Evolutionary conservation across 30 jellyfish, hydroid and myxozoan species (phyloP), one percentile per base, ranked within the genome.

Genomic region (Aurelia sp.): DNA sequence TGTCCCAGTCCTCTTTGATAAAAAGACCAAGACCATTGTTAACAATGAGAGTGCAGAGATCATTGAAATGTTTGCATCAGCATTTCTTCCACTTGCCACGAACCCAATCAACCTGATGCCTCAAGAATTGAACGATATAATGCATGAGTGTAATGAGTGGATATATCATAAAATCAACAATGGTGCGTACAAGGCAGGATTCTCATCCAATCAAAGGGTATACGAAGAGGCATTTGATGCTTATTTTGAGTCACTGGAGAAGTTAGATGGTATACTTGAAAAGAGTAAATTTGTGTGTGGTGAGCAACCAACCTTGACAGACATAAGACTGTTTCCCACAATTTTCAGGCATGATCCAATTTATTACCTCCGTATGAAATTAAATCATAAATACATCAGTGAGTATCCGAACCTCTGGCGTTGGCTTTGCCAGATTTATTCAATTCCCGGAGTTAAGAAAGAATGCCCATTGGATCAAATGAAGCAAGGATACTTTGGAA

Each of bases 1-100:
- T 59, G 97, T 93, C 30, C 98, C 98, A 8, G 92, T 87, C 8
- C 84, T 93, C 53, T 93, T 86, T 72, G 98, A 93, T 78, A 93
- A 93, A 90, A 82, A 93, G 57, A 82, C 91, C 13, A 88, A 87
- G 84, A 88, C 91, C n/a, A 88, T 93, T 55, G 97, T 93, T 8
- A 87, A 62, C 88, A 93, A 82, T 69, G 93, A 80, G 35, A 88
- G 93, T 48, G 82, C 94, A 12, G 98, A 88, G 47, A 93, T 93
- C 40, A 76, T 93, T 60, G 80, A 85, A 57, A 93, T 93, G 98
- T 64, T 93, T 40, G 90, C 88, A 51, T 64, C 97, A 11, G 80
- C 74, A 57, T 93, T 93, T 67, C 24, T 69, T 47, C 84, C 92
- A 4, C 84, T 82, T 82, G 92, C 92, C 74, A 82, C 72, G 15